Evolutionary conservation across 30 jellyfish, hydroid and myxozoan species (phyloP), one percentile per base, ranked within the genome.

Genomic region (Pseudorhiza aurosa): DNA sequence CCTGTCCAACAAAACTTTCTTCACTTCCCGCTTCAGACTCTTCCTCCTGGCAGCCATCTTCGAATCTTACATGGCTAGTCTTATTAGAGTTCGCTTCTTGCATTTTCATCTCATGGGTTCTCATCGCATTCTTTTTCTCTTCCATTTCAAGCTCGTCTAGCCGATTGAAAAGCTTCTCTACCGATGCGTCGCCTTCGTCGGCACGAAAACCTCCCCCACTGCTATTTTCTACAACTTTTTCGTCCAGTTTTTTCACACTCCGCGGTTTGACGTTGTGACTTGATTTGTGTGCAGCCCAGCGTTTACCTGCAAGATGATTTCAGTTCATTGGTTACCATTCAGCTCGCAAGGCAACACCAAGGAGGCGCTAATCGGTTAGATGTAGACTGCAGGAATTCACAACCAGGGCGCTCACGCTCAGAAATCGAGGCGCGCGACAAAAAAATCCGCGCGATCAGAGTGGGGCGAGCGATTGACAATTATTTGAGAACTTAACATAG

Each of bases 111-210:
- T 32, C 53, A 42, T 64, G 50, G 36, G 32, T 62, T 33, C 35
- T 30, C 33, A 64, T 2, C 31, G 70, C 96, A 5, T 15, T 85
- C 26, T 21, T 62, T 36, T 65, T 25, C 72, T 89, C 97, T 44
- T 89, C 96, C 15, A 45, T 39, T 50, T 89, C 97, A 17, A 89
- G 83, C 77, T 91, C 91, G 37, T 77, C 88, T 40, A 91, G 72
- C 2, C 98, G 88, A 4, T 95, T 87, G 22, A 91, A 71, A 4
- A 91, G 83, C 15, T 77, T 85, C 10, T 91, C 91, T 8, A 45
- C 72, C 7, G 55, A 29, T 2, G 59, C 10, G 25, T 3, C 39
- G 15, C 59, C 94, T n/a, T 68, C 60, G 46, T 70, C 21, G 25
- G 15, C 45, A 4, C 1, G 42, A 0, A 21, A 21, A 15, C 43